Evolutionary conservation across 35 echinoderm and acorn worm species (phyloP), one percentile per base, ranked within the genome.

Genomic region (Holothuria glaberrima): DNA sequence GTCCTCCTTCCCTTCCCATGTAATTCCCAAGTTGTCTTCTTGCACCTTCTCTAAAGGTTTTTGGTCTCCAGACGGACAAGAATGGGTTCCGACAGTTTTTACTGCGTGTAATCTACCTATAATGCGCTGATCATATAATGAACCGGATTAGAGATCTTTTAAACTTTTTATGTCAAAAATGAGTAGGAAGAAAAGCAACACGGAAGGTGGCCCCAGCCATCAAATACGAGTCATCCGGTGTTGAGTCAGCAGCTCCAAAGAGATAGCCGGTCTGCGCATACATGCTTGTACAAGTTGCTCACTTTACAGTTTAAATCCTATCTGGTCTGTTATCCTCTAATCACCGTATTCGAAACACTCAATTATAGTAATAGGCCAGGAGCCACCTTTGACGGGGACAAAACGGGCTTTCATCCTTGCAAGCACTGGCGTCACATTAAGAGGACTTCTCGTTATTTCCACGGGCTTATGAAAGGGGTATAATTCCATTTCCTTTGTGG

Each of bases 301-400:
- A 54, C 50, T 54, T 54, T 17, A 14, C 50, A 54, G 16, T 54
- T 54, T 54, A 14, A 46, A 54, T 54, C 50, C 64, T 69, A 30
- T 69, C 31, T 21, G 12, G 44, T 5, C 34, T 75, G 32, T 75
- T 32, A 75, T 45, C 34, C 71, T 75, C 30, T 75, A 75, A 75
- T 75, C 71, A n/a, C 34, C 71, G 71, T 17, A n/a, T 75, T 75
- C 44, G 22, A 75, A 75, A 75, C 71, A 75, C 71, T 75, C 71
- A 75, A 75, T 75, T 75, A 75, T 75, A 75, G 71, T 75, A 75
- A 75, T 75, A 32, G 71, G 71, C 21, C 9, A 38, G 34, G 44
- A 75, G 71, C 20, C 71, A 75, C 44, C 71, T 32, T 75, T 75
- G 44, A 75, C 18, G 22, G 34, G 21, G 20, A 75, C 71, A 75